phyloP scores from a whole-genome alignment of 2,797 vertebrate species.

The Sphaeramia orbicularis region DNA sequence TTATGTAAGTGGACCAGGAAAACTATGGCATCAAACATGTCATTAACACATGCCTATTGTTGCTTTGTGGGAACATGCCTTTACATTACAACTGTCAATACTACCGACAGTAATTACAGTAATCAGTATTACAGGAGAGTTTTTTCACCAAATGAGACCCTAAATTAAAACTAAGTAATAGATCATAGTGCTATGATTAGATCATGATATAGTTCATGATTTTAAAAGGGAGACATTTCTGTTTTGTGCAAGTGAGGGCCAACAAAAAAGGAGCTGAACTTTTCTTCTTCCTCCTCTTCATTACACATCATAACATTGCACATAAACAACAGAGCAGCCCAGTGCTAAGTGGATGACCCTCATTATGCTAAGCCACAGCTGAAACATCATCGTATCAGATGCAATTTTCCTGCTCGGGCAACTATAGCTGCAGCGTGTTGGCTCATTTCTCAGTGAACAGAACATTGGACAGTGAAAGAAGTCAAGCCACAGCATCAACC shows the following conservation, averaged over 20 bases:
- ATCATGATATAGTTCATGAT: no score
- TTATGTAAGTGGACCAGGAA: no score
- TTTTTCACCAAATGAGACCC: no score
- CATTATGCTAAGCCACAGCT: conserved; percentile 45
- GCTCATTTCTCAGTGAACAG: conserved; percentile 49
- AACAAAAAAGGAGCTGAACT: conserved; percentile 40
- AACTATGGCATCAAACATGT: no score
- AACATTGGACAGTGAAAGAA: conserved; percentile 36
- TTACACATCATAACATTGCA: conserved; percentile 46
- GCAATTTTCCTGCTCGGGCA: conserved; percentile 19
- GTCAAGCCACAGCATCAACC: conserved; percentile 29
- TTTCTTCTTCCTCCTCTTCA: conserved; percentile 33
- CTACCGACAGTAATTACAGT: no score
- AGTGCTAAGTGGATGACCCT: conserved; percentile 40
- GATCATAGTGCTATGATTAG: no score
- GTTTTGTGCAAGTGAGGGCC: conserved; percentile 2
- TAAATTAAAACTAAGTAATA: no score
- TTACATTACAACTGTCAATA: no score
- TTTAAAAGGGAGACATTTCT: no score
- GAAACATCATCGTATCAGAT: conserved; percentile 47
- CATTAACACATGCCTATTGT: no score
- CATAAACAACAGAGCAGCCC: conserved; percentile 31
- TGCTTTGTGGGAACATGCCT: no score
- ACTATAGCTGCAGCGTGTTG: conserved; percentile 24
- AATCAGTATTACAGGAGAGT: no score